phyloP scores from a whole-genome alignment of 2,113 vertebrate species.

The Felis catus region DNA sequence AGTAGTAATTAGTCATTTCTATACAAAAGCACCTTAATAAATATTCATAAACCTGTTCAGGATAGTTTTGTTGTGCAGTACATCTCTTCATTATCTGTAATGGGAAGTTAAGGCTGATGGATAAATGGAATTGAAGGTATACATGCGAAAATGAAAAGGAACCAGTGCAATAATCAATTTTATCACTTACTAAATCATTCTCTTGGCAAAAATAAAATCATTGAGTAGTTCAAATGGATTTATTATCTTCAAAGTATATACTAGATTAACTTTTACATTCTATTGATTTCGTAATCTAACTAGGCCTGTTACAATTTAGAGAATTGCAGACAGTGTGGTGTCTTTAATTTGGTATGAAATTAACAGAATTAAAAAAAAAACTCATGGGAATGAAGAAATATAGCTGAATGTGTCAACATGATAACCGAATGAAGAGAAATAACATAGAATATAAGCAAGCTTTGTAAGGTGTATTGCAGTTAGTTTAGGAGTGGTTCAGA shows the following conservation, averaged over 20 bases:
- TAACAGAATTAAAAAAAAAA: neutral
- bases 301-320: neutral
- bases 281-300: neutral
- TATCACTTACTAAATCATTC: constrained; percentile 31
- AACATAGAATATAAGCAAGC: neutral
- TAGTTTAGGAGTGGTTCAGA: neutral
- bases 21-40: neutral
- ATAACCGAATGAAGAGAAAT: neutral
- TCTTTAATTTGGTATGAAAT: neutral
- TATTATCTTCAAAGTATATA: neutral
- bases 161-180: neutral
- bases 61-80: neutral
- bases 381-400: neutral
- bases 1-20: neutral
- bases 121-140: neutral
- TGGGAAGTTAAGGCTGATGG: neutral
- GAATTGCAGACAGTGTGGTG: neutral
- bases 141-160: neutral
- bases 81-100: neutral
- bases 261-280: neutral
- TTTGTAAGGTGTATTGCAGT: neutral
- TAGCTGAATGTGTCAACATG: neutral
- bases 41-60: neutral
- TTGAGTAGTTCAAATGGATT: neutral
- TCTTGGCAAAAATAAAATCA: neutral